Percentiles rank a stretch among this genome's conserved stretches.
Evolutionary conservation across 2,888 invertebrate genomes (phyloP).

Genomic region (Erebia ligea): DNA sequence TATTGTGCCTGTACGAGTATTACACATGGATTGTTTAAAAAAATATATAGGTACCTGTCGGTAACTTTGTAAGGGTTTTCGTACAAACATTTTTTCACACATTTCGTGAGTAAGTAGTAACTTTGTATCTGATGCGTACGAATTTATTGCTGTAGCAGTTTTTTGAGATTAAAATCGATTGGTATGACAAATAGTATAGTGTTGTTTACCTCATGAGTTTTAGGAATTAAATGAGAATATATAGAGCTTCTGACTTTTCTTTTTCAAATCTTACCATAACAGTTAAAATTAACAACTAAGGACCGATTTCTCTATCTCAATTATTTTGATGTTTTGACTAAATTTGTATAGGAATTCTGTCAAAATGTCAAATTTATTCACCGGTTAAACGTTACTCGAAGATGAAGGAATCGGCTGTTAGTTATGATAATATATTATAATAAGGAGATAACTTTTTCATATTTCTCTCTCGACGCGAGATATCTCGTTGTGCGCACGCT

Average conservation of each 20-base stretch:
- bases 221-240: constrained; percentile 80
- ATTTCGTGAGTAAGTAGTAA: constrained; percentile 50
- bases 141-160: constrained; percentile 52
- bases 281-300: too few species aligned
- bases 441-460: too few species aligned
- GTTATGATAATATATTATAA: too few species aligned
- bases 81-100: constrained; percentile 40
- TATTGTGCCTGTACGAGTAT: constrained; percentile 57
- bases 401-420: too few species aligned
- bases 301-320: too few species aligned
- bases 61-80: constrained; percentile 37
- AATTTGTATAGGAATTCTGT: too few species aligned
- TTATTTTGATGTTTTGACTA: too few species aligned
- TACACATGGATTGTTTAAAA: constrained; percentile 64
- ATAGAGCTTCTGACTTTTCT: constrained; percentile 48
- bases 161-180: constrained; percentile 65
- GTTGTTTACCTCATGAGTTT: constrained; percentile 83
- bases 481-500: too few species aligned
- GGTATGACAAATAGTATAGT: constrained; percentile 75
- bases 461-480: too few species aligned
- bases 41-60: constrained; percentile 31
- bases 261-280: neutral
- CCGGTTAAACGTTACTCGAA: too few species aligned
- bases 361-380: too few species aligned
- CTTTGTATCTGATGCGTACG: constrained; percentile 48